Evolutionary conservation across 1,140 invertebrate species (phyloP).

Genomic region (Listronotus bonariensis): DNA sequence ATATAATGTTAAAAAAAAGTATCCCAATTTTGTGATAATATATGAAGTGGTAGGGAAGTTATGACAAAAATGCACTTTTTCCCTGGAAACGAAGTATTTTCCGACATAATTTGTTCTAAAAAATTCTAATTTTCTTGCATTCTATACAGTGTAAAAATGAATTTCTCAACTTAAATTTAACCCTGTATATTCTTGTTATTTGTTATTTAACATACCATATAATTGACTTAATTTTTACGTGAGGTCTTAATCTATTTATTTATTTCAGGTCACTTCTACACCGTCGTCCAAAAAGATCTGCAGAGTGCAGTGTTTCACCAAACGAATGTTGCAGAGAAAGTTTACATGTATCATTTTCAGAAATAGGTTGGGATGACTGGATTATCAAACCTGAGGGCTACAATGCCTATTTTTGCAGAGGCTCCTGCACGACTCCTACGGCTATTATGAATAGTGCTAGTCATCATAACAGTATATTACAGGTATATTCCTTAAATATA

Average conservation of each 20-base stretch:
- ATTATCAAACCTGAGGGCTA: slow-evolving; percentile 80
- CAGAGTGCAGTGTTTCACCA: slow-evolving; percentile 71
- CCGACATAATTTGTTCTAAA: no score
- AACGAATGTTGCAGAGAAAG: slow-evolving; percentile 83
- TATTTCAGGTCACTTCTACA: slow-evolving; percentile 50
- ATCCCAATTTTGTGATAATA: no score
- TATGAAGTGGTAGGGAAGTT: no score
- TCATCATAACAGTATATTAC: slow-evolving; percentile 72
- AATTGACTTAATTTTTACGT: no score
- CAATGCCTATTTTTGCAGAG: slow-evolving; percentile 83
- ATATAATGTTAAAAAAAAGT: no score
- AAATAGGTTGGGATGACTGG: slow-evolving; percentile 88
- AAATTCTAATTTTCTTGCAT: no score
- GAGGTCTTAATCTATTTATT: background rate
- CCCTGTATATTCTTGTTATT: no score
- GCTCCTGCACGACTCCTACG: slow-evolving; percentile 72
- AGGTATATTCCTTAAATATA: slow-evolving; percentile 57
- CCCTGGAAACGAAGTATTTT: no score
- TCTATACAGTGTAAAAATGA: no score
- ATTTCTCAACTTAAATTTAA: no score
- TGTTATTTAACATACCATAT: no score
- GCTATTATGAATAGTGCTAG: slow-evolving; percentile 68
- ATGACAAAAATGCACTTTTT: no score
- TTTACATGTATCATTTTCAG: slow-evolving; percentile 78
- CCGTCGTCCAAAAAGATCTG: slow-evolving; percentile 66